Evolutionary conservation across 30 jellyfish, hydroid and myxozoan genomes (phyloP), one percentile per base, ranked within the genome.

Genomic region (Sanderia malayensis): DNA sequence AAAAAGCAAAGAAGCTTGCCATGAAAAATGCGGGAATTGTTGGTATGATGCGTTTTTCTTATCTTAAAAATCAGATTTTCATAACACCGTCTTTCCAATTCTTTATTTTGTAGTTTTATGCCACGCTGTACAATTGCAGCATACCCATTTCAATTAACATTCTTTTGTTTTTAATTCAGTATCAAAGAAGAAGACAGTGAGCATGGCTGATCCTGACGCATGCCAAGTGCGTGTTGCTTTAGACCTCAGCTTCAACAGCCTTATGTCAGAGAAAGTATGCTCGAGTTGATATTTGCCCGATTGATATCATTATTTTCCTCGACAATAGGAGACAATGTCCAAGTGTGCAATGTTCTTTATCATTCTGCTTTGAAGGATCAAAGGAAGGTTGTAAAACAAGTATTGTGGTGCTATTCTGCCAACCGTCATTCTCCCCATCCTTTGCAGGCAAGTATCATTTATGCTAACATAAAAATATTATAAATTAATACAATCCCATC

Each of bases 211-310:
- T 62, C 71, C 74, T 6, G 80, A 30, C 1, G 93, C 93, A 44
- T 61, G 93, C 45, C 0, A 53, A 29, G 46, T 81, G 4, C 22
- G 84, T 37, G 84, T 81, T 19, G 85, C 93, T 34, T 31, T 81
- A 29, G 93, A 81, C 45, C 80, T 81, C 24, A 81, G 93, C 44
- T 81, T 81, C 46, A 81, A 81, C 47, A 52, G 58, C 8, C 46
- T 81, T 61, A 81, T 81, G 93, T 41, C 74, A 20, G 85, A 67
- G 26, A 81, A 81, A 80, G 93, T 81, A 31, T n/a, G n/a, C n/a
- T n/a, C n/a, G n/a, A n/a, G n/a, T n/a, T n/a, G n/a, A n/a, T n/a
- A n/a, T n/a, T n/a, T n/a, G n/a, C n/a, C n/a, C n/a, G n/a, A n/a
- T n/a, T n/a, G n/a, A n/a, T n/a, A n/a, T n/a, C n/a, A n/a, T n/a